Evolutionary conservation across 2,113 vertebrate genomes (phyloP).

Genomic region (Oreochromis spilurus): DNA sequence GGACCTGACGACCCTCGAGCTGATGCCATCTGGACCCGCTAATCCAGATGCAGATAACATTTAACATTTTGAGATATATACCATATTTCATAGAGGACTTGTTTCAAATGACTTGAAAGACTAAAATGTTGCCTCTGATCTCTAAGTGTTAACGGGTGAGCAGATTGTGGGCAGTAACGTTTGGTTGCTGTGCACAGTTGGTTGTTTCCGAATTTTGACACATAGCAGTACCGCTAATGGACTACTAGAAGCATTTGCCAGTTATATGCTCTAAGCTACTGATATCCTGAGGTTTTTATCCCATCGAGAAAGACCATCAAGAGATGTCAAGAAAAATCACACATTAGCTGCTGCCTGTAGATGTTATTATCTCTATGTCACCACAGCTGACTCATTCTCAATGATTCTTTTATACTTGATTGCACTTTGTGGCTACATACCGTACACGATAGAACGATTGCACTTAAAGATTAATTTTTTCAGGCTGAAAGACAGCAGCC

Average conservation of each 20-base stretch:
- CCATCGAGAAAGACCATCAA: not conserved
- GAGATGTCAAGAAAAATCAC: not conserved
- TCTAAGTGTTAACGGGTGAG: not conserved
- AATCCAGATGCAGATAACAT: not conserved
- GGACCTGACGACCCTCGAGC: too few relatives aligned
- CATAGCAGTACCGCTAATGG: not conserved
- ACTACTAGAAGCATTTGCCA: not conserved
- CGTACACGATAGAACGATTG: rapidly evolving
- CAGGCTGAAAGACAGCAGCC: not conserved
- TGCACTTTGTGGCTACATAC: not conserved
- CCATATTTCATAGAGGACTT: not conserved
- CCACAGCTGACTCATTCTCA: not conserved
- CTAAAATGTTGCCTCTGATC: not conserved
- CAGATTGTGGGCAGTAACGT: not conserved
- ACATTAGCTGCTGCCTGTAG: not conserved
- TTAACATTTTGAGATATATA: not conserved
- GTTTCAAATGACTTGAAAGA: not conserved
- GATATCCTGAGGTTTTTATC: not conserved
- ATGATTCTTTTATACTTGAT: not conserved
- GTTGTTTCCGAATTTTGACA: not conserved
- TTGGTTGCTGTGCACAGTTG: not conserved
- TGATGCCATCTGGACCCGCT: too few relatives aligned
- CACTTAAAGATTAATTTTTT: not conserved
- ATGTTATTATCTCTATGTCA: not conserved
- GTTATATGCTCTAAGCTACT: not conserved